A percentile compares a stretch with the other conserved stretches of the same genome.
Conservation (phyloP, 2,797 vertebrate genomes). For the Sebastes kiyomatsui region DNA sequence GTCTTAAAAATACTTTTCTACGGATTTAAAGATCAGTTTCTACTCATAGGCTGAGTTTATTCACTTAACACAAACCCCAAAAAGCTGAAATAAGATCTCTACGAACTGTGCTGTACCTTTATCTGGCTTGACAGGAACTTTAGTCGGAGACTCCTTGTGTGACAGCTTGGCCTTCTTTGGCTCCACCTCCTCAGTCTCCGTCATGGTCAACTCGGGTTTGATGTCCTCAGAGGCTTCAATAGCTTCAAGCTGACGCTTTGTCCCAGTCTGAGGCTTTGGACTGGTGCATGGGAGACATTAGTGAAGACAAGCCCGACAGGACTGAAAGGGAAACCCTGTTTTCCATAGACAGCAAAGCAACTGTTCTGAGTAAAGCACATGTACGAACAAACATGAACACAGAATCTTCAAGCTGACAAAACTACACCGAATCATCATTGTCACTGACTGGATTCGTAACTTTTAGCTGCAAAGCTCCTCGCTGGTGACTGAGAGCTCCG, state of each 20-base stretch:
- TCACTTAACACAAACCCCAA: neutral
- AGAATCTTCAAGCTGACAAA: neutral
- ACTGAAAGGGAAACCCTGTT: neutral
- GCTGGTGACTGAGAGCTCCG: neutral
- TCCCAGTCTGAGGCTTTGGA: slow-evolving; percentile 42
- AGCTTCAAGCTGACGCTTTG: slow-evolving; percentile 46
- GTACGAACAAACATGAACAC: neutral
- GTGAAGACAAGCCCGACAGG: neutral
- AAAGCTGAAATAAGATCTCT: neutral
- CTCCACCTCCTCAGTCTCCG: slow-evolving; percentile 57
- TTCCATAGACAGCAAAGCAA: neutral
- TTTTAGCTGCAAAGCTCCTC: neutral
- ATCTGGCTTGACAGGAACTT: slow-evolving; percentile 29
- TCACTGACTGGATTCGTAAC: neutral
- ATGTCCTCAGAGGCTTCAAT: slow-evolving; percentile 50
- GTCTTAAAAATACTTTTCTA: neutral
- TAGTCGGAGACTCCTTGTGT: slow-evolving; percentile 29
- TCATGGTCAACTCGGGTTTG: slow-evolving; percentile 26
- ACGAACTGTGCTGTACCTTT: slow-evolving; percentile 33
- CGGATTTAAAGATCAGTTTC: neutral
- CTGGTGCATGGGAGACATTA: slow-evolving; percentile 30
- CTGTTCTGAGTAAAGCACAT: neutral
- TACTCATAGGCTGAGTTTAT: neutral
- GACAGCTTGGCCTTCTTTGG: slow-evolving; percentile 70
- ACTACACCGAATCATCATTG: neutral